Base-by-base conservation (phyloP, 2,888 invertebrate species). In the Catocala nupta region DNA sequence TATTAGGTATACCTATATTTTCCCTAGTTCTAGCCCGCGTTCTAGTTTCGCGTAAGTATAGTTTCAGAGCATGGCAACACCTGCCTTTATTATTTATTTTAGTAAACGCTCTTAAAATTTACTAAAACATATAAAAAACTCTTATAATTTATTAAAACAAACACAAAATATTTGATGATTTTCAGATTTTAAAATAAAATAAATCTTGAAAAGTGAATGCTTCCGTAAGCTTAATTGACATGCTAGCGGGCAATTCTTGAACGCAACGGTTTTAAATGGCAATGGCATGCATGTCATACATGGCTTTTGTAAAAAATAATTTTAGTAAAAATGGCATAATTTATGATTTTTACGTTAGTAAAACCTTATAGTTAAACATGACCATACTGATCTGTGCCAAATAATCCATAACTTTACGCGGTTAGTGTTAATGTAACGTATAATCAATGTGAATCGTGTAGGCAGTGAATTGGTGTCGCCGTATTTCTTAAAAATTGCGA, bases 231-330 rank as follows among this genome's bases (percentile, higher is more conserved):
- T 39, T 54, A 69, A 69, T 53, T 84, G 83, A 81, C 85, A 81
- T 80, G 70, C 68, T 68, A 64, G 48, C 62, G 55, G 55, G 62
- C 42, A 71, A 64, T 75, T 86, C 77, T 77, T 81, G 92, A 93
- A 93, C 91, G 92, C 90, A 86, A 82, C 88, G 65, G 81, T 86
- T 87, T 81, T 73, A 87, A 87, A 91, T 89, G 87, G 89, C 87
- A 91, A 91, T 92, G 91, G 92, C 90, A 92, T 90, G 91, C 90
- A 88, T 92, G 92, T 92, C 92, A 92, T 87, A 84, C 78, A 83
- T 87, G 86, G 90, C 85, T 89, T 88, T 89, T 82, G 82, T 85
- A 83, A 78, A 82, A 82, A 77, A 65, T 78, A 84, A 82, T 87
- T 88, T 83, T 82, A 81, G 70, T 82, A 84, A 85, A 89, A 90